These are phyloP conservation scores for Urophycis tenuis DNA, from an alignment of 2,797 vertebrate genomes.

Conservation along the genomic window DNA sequence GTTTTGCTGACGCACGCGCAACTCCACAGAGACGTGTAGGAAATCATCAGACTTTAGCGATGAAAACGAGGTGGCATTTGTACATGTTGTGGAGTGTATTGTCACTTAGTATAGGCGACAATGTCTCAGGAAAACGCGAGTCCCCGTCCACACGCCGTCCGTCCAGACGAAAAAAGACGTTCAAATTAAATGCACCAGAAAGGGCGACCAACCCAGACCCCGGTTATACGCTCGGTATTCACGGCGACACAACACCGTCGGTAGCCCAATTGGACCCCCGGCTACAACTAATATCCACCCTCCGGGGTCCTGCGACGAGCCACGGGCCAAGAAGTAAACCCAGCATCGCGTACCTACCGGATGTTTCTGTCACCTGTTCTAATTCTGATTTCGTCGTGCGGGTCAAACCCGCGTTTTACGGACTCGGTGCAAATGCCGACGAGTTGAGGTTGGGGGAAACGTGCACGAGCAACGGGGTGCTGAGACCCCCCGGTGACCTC, in stretches of 20 bases:
- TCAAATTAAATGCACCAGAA: slow-evolving; percentile 6
- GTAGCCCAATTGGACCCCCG: not conserved
- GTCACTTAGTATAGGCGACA: slow-evolving; percentile 24
- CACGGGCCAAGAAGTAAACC: not conserved
- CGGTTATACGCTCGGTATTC: not conserved
- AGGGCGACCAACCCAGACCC: not conserved
- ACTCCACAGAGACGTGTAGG: slow-evolving; percentile 15
- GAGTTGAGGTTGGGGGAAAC: slow-evolving; percentile 58
- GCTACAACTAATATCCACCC: not conserved
- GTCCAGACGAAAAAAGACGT: not conserved
- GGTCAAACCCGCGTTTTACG: slow-evolving; percentile 61
- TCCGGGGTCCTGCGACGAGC: not conserved
- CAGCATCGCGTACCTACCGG: slow-evolving; percentile 26
- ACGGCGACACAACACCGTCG: too few species aligned
- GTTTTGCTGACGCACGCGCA: slow-evolving; percentile 17
- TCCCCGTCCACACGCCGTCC: not conserved
- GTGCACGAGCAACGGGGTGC: slow-evolving; percentile 61
- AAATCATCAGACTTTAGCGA: slow-evolving; percentile 32
- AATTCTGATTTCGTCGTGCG: slow-evolving; percentile 52
- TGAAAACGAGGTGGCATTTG: slow-evolving; percentile 49
- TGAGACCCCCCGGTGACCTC: slow-evolving; percentile 51
- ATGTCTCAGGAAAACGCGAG: slow-evolving; percentile 12
- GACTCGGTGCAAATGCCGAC: slow-evolving; percentile 44
- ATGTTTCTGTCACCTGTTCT: slow-evolving; percentile 64
- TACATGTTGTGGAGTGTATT: slow-evolving; percentile 42